phyloP scores from a whole-genome alignment of 1,140 invertebrate species.

The Dryas iulia region DNA sequence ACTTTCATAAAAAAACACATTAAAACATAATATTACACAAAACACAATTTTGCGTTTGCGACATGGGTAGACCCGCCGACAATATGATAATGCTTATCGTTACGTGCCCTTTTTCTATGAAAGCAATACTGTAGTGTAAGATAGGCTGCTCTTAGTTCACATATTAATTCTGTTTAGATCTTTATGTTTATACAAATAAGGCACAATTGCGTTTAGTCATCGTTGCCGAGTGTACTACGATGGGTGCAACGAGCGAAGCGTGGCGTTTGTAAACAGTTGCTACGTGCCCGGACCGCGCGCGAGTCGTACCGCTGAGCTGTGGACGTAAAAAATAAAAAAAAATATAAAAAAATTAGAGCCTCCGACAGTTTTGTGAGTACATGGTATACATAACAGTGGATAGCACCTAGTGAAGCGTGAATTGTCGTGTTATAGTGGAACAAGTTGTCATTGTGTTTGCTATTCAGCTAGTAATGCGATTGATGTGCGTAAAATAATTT shows the following conservation, averaged over 20 bases:
- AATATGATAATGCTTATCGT: conserved; percentile 44
- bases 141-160: conserved; percentile 11
- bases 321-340: conserved; percentile 11
- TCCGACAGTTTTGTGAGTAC: conserved; percentile 34
- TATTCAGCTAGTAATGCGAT: conserved; percentile 8
- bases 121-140: conserved; percentile 26
- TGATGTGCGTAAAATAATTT: conserved; percentile 27
- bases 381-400: conserved; percentile 53
- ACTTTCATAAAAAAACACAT: background rate
- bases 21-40: background rate
- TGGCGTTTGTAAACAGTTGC: conserved; percentile 64
- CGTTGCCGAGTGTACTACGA: conserved; percentile 15
- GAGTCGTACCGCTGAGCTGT: conserved; percentile 34
- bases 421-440: conserved; percentile 27
- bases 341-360: conserved; percentile 17
- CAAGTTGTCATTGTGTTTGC: conserved; percentile 4
- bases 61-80: conserved; percentile 13
- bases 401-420: conserved; percentile 43
- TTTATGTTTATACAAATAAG: conserved; percentile 17
- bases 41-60: conserved; percentile 19
- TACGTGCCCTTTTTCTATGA: conserved; percentile 53
- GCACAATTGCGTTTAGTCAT: background rate
- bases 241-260: conserved; percentile 42
- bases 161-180: background rate
- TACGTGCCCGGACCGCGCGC: conserved; percentile 47